Conservation (phyloP, 2,113 vertebrate species). For the Heliornis fulica region DNA sequence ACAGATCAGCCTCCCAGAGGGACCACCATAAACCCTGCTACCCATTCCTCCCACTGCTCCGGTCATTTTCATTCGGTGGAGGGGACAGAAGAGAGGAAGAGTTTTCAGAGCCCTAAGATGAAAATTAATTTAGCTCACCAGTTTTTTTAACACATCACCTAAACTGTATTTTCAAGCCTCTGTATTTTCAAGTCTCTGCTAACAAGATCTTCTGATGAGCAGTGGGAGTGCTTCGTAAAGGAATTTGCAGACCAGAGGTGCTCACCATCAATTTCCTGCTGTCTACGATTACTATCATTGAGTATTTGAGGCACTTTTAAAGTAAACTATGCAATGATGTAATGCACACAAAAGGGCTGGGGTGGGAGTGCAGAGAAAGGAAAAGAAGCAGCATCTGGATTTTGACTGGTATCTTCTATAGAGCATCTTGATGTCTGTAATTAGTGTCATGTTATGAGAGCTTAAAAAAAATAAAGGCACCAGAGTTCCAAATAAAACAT, state of each 20-base stretch:
- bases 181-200: constrained; percentile 71
- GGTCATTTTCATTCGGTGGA: neutral
- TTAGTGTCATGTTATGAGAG: constrained; percentile 93
- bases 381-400: constrained; percentile 82
- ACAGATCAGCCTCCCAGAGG: neutral
- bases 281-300: constrained; percentile 88
- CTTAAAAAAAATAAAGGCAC: constrained; percentile 88
- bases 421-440: constrained; percentile 95
- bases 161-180: constrained; percentile 54
- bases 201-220: constrained; percentile 79
- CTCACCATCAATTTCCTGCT: constrained; percentile 82
- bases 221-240: constrained; percentile 76
- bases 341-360: constrained; percentile 74
- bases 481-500: constrained; percentile 97
- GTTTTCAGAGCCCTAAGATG: neutral
- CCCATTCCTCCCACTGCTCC: neutral
- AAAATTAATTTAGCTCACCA: constrained; percentile 53
- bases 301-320: constrained; percentile 91
- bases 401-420: constrained; percentile 82
- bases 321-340: constrained; percentile 88
- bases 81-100: neutral
- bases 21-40: neutral
- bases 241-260: constrained; percentile 80
- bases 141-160: constrained; percentile 61
- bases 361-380: constrained; percentile 40